Conservation (phyloP, 2,888 invertebrate species). For the Nemoura dubitans region DNA sequence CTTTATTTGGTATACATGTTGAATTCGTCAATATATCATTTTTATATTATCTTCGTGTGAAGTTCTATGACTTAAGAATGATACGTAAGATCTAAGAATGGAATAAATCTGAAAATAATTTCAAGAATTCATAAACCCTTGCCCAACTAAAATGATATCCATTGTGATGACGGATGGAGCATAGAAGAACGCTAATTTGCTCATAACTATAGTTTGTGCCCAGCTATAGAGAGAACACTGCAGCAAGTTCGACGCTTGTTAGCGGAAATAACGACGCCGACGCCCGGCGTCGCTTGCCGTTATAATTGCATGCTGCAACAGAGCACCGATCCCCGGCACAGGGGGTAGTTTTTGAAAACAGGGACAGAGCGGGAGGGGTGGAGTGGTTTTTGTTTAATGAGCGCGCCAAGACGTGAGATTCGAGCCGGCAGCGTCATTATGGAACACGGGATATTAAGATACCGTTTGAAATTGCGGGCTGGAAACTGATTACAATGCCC, state of each 20-base stretch:
- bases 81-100: too few species aligned
- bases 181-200: neutral
- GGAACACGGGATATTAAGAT: too few species aligned
- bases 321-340: neutral
- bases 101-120: too few species aligned
- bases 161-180: too few species aligned
- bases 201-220: too few species aligned
- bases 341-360: neutral
- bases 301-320: neutral
- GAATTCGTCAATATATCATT: too few species aligned
- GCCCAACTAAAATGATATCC: too few species aligned
- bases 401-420: neutral
- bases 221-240: neutral
- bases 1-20: too few species aligned
- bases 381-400: neutral
- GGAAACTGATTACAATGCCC: too few species aligned
- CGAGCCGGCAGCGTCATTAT: neutral
- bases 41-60: too few species aligned
- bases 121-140: too few species aligned
- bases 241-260: neutral
- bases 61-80: too few species aligned
- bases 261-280: neutral
- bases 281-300: neutral
- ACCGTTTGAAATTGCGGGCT: neutral
- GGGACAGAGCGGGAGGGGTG: neutral